A percentile compares a stretch with the other conserved stretches of the same genome.
Evolutionary conservation across 2,113 vertebrate species (phyloP).

Genomic region (Canis aureus): DNA sequence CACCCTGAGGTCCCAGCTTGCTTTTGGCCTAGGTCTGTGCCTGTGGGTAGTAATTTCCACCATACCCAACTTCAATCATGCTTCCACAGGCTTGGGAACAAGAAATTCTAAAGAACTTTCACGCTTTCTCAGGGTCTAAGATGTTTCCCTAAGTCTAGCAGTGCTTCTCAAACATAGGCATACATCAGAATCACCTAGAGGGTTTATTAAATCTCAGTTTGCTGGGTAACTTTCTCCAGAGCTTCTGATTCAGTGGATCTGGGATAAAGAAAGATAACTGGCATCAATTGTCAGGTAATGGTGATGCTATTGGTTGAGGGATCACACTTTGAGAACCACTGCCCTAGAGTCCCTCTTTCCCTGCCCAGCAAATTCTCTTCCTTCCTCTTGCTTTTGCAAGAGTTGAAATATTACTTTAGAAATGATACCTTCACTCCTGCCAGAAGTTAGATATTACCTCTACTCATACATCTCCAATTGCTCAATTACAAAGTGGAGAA

Average conservation of each 20-base stretch:
- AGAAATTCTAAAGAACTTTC: not conserved
- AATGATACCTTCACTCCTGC: not conserved
- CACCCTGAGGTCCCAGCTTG: not conserved
- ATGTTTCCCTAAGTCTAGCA: not conserved
- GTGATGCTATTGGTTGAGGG: not conserved
- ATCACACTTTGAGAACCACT: not conserved
- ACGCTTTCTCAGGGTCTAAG: not conserved
- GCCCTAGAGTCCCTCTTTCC: not conserved
- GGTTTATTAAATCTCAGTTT: not conserved
- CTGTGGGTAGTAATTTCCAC: not conserved
- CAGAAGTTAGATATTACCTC: not conserved
- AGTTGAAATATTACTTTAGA: constrained; percentile 2
- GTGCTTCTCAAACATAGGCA: not conserved
- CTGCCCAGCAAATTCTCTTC: not conserved
- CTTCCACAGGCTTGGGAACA: not conserved
- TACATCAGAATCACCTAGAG: not conserved
- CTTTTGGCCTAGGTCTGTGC: not conserved
- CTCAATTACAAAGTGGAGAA: not conserved
- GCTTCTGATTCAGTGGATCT: not conserved
- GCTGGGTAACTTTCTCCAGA: rapidly evolving
- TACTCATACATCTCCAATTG: not conserved
- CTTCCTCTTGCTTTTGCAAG: not conserved
- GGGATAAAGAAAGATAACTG: not conserved
- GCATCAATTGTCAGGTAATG: not conserved
- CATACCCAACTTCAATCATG: not conserved